Conservation (phyloP, 2,113 vertebrate species). For the Phaethornis superciliosus region DNA sequence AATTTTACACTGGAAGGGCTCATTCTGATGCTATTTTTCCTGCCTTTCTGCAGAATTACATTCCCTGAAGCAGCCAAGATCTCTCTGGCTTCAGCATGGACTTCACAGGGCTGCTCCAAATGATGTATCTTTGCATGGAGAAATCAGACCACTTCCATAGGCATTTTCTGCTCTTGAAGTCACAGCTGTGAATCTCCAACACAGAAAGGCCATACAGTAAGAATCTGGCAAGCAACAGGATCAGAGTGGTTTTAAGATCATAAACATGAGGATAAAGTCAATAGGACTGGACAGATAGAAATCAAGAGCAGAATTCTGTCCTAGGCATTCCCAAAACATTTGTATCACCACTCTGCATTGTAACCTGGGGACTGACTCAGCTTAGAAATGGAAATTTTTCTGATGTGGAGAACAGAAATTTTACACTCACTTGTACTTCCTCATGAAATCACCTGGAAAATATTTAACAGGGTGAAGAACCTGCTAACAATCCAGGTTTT, state of each 20-base stretch:
- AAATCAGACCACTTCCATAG: background rate
- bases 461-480: background rate
- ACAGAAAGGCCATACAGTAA: background rate
- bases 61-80: background rate
- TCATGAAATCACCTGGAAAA: constrained; percentile 10
- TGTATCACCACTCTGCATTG: background rate
- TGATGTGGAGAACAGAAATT: background rate
- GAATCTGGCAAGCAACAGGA: background rate
- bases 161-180: background rate
- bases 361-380: background rate
- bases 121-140: rapidly evolving
- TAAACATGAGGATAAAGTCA: background rate
- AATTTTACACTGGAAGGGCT: background rate
- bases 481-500: background rate
- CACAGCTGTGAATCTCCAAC: background rate
- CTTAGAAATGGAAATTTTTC: background rate
- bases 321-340: background rate
- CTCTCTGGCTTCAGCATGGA: background rate
- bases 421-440: background rate
- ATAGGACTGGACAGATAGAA: background rate
- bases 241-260: background rate
- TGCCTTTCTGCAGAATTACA: background rate
- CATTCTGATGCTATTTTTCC: background rate
- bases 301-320: background rate
- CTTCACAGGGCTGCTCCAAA: background rate